Conservation (phyloP, 2,113 vertebrate genomes). For the Pelvicachromis taeniatus region DNA sequence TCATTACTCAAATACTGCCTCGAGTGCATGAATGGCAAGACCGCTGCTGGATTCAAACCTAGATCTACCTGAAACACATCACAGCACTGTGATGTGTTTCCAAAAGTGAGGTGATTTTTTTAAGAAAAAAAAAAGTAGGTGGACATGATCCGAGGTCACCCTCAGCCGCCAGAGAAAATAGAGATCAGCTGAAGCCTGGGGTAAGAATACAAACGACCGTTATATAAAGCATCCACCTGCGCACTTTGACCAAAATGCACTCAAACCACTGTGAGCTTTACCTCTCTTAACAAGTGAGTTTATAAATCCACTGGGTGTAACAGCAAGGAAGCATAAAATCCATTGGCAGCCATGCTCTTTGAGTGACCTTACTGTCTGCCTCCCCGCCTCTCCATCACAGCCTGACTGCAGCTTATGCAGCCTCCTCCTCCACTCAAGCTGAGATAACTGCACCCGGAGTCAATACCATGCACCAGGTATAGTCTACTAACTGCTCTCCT, state of each 20-base stretch:
- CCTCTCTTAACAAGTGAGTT: constrained; percentile 35
- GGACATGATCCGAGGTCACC: not conserved
- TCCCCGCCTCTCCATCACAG: constrained; percentile 22
- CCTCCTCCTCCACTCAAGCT: constrained; percentile 6
- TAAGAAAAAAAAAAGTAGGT: not conserved
- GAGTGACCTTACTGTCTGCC: constrained; percentile 37
- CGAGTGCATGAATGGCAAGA: not conserved
- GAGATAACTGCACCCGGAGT: constrained; percentile 49
- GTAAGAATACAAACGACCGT: constrained; percentile 26
- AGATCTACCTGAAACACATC: not conserved
- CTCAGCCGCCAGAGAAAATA: not conserved
- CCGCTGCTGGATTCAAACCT: not conserved
- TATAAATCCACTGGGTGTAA: constrained; percentile 43
- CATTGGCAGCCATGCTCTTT: constrained; percentile 36
- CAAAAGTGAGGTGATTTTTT: not conserved
- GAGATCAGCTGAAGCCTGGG: not conserved
- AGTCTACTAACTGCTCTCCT: constrained; percentile 48
- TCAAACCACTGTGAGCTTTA: constrained; percentile 4
- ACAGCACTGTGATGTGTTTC: not conserved
- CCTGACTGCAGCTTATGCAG: not conserved
- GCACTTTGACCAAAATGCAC: constrained; percentile 41
- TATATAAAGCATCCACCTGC: constrained; percentile 8
- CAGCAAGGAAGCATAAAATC: constrained; percentile 55
- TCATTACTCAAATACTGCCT: constrained; percentile 24
- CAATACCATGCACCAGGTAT: constrained; percentile 32